A percentile compares a stretch with the other conserved stretches of the same genome.
Conservation (phyloP, 2,888 invertebrate genomes). For the Sympetrum striolatum region DNA sequence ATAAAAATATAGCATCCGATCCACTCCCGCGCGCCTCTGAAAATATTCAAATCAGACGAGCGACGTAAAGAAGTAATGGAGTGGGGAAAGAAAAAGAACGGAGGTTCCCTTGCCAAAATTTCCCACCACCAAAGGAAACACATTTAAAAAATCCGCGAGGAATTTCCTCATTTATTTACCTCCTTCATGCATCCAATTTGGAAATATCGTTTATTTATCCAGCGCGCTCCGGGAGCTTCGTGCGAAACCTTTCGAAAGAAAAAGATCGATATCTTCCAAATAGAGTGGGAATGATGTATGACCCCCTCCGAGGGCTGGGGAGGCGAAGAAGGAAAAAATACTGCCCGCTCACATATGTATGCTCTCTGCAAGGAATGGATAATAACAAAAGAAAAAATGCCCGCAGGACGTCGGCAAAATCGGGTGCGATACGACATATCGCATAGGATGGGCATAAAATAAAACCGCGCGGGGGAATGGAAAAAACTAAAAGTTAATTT, state of each 20-base stretch:
- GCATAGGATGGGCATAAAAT: not conserved
- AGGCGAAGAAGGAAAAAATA: not conserved
- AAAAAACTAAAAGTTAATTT: conserved; percentile 27
- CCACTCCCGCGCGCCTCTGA: not conserved
- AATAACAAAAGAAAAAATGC: not conserved
- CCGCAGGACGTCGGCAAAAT: not conserved
- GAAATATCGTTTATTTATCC: conserved; percentile 14
- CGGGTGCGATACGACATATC: not conserved
- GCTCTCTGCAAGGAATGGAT: not conserved
- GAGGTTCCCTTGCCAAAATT: not conserved
- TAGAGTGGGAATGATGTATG: conserved; percentile 11
- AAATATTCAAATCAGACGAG: conserved; percentile 32
- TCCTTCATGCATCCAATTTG: conserved; percentile 16
- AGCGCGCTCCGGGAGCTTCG: not conserved
- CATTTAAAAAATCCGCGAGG: not conserved
- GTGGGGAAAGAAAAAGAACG: not conserved
- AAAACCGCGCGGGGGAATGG: not conserved
- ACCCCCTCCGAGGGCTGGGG: not conserved
- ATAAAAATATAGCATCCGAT: not conserved
- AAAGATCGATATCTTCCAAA: conserved; percentile 2
- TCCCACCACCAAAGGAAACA: not conserved
- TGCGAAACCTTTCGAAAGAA: not conserved
- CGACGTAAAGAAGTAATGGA: not conserved
- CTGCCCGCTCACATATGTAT: not conserved
- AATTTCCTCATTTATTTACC: not conserved